Evolutionary conservation across 2,888 invertebrate genomes (phyloP).

Genomic region (Gerris lacustris): DNA sequence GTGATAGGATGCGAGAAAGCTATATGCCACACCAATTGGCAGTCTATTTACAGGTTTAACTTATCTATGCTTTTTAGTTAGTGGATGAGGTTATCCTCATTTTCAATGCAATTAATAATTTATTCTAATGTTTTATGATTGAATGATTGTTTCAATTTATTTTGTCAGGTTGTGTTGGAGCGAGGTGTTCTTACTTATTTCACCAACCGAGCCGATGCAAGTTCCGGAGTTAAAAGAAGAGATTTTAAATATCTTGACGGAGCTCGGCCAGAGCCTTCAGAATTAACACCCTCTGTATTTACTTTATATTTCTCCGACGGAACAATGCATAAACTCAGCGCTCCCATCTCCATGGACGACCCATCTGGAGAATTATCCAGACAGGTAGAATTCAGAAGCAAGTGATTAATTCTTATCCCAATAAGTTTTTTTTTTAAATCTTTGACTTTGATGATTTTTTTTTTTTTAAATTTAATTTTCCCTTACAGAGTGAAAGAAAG

Average conservation of each 20-base stretch:
- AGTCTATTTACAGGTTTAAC: no score
- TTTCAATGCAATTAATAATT: no score
- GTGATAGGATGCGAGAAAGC: no score
- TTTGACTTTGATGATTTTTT: not conserved
- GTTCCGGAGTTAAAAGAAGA: conserved; percentile 44
- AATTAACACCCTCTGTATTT: conserved; percentile 41
- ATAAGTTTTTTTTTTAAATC: conserved; percentile 4
- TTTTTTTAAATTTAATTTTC: conserved; percentile 11
- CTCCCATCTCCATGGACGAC: conserved; percentile 36
- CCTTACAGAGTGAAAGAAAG: not conserved
- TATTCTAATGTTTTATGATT: no score
- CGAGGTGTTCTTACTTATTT: conserved; percentile 53
- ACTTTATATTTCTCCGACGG: conserved; percentile 46
- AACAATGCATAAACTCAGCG: conserved; percentile 44
- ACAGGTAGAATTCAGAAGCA: conserved; percentile 36
- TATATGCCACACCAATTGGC: no score
- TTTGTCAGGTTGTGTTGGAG: conserved; percentile 48
- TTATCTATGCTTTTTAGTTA: no score
- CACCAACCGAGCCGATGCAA: conserved; percentile 49
- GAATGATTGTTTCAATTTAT: no score
- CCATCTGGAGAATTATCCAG: conserved; percentile 37
- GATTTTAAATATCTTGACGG: conserved; percentile 54
- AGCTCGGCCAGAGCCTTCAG: conserved; percentile 41
- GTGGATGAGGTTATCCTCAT: no score
- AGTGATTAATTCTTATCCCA: conserved; percentile 12